phyloP scores from a whole-genome alignment of 2,888 invertebrate genomes.

The Scotopteryx bipunctaria region DNA sequence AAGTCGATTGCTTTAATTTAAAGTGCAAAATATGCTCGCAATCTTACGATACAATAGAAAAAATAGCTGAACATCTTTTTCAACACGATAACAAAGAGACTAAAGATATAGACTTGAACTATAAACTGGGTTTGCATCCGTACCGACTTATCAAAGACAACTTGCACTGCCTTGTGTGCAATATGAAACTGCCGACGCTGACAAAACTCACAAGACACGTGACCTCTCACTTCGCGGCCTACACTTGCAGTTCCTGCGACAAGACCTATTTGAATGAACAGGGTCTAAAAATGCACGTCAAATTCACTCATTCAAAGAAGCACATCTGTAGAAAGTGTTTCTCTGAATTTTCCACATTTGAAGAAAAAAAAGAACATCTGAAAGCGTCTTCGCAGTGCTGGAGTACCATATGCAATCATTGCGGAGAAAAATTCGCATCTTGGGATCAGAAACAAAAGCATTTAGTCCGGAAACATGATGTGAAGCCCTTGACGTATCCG shows the following conservation, averaged over 20 bases:
- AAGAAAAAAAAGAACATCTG: constrained; percentile 25
- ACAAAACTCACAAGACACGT: constrained; percentile 40
- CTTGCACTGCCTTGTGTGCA: constrained; percentile 27
- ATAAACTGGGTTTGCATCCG: constrained; percentile 29
- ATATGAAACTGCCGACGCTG: constrained; percentile 24
- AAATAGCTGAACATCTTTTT: constrained; percentile 50
- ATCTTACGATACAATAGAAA: constrained; percentile 41
- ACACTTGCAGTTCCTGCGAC: constrained; percentile 40
- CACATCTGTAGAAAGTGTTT: constrained; percentile 29
- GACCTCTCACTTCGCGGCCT: constrained; percentile 39
- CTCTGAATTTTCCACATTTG: constrained; percentile 17
- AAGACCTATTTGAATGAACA: constrained; percentile 24
- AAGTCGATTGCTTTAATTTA: constrained; percentile 62
- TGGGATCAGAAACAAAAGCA: no score
- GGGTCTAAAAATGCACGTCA: constrained; percentile 20
- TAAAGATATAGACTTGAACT: constrained; percentile 13
- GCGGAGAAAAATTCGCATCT: no score
- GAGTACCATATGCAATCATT: no score
- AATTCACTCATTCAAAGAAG: constrained; percentile 24
- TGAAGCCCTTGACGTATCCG: no score
- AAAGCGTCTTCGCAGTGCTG: constrained; percentile 20
- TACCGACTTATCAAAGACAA: constrained; percentile 29
- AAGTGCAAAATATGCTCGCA: constrained; percentile 54
- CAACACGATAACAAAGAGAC: constrained; percentile 42
- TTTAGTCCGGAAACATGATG: no score